Conservation (phyloP, 2,113 vertebrate species). For the Campylomormyrus numenius region DNA sequence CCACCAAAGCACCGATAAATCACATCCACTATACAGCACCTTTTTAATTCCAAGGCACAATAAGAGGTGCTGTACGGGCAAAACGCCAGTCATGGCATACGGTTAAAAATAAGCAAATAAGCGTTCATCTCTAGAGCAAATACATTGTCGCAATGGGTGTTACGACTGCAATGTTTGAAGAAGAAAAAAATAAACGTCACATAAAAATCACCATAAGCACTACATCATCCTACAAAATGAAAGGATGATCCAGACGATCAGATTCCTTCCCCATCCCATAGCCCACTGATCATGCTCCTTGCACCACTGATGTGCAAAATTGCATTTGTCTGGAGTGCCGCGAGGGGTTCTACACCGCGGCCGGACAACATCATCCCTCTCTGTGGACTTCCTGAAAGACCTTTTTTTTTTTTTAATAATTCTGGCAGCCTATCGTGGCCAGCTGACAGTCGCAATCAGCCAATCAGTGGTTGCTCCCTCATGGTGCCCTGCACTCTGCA, state of each 20-base stretch:
- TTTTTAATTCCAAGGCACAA: neutral
- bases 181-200: neutral
- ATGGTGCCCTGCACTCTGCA: neutral
- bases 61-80: neutral
- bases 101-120: neutral
- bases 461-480: neutral
- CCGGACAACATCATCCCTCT: neutral
- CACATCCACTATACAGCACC: neutral
- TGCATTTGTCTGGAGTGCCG: neutral
- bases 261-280: neutral
- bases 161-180: neutral
- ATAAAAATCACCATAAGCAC: neutral
- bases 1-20: neutral
- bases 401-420: neutral
- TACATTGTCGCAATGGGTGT: neutral
- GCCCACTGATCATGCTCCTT: neutral
- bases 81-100: neutral
- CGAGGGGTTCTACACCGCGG: neutral
- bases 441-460: neutral
- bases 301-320: neutral
- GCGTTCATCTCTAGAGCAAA: neutral
- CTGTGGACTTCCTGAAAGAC: neutral
- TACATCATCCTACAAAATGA: neutral
- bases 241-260: neutral
- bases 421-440: neutral